phyloP scores from a whole-genome alignment of 2,797 vertebrate species.

The Hypotaenidia philippensis region DNA sequence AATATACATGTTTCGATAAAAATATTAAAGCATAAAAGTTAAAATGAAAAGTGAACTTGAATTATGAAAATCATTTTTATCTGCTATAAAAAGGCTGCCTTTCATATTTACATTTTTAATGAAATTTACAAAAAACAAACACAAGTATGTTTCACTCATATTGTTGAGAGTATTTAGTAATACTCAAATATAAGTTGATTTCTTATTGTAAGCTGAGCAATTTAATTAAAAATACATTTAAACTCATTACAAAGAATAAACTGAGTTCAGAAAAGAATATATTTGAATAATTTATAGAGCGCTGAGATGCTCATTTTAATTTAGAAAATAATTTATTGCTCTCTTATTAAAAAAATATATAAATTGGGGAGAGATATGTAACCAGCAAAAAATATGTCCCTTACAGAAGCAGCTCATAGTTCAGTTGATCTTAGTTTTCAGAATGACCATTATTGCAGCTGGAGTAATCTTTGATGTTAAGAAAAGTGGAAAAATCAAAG shows the following conservation, averaged over 20 bases:
- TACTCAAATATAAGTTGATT: constrained; percentile 62
- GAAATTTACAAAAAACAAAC: constrained; percentile 39
- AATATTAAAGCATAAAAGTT: constrained; percentile 86
- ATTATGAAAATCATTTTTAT: constrained; percentile 83
- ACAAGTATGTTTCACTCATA: constrained; percentile 13
- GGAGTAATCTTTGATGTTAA: constrained; percentile 83
- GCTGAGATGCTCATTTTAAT: constrained; percentile 62
- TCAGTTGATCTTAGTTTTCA: constrained; percentile 73
- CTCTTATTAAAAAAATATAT: constrained; percentile 39
- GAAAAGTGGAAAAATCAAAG: constrained; percentile 84
- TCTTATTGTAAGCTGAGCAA: constrained; percentile 52
- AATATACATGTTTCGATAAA: constrained; percentile 91
- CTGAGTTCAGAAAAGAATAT: constrained; percentile 47
- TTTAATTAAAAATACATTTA: constrained; percentile 67
- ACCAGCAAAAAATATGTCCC: constrained; percentile 44
- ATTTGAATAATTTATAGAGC: constrained; percentile 54
- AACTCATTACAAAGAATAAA: constrained; percentile 66
- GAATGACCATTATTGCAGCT: constrained; percentile 76
- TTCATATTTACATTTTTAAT: constrained; percentile 75
- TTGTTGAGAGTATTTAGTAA: constrained; percentile 61
- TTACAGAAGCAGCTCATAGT: constrained; percentile 47
- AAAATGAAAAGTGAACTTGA: constrained; percentile 84
- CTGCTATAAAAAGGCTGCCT: constrained; percentile 71
- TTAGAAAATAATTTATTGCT: constrained; percentile 66
- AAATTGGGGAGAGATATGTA: constrained; percentile 45